These are phyloP conservation scores for Drosophila persimilis DNA, from an alignment of 1,140 invertebrate genomes.

Conservation along the genomic window DNA sequence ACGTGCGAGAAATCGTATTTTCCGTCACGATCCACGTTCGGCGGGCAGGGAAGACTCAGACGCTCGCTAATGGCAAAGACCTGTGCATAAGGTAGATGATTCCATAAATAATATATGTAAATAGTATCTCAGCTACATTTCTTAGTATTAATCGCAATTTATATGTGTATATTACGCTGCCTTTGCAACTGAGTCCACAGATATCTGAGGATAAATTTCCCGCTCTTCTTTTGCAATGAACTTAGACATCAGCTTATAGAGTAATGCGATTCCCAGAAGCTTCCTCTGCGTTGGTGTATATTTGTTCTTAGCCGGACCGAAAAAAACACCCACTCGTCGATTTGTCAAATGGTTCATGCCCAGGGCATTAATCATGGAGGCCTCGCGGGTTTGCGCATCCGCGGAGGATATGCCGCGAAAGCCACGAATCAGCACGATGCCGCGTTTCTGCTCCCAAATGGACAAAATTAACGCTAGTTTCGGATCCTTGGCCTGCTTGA, in stretches of 20 bases:
- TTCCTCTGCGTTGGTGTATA: slow-evolving; percentile 88
- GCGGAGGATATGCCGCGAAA: slow-evolving; percentile 95
- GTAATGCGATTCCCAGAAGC: slow-evolving; percentile 90
- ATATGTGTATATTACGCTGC: slow-evolving; percentile 7
- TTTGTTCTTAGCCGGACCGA: slow-evolving; percentile 87
- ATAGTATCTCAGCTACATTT: slow-evolving; percentile 2
- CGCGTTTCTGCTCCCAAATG: slow-evolving; percentile 92
- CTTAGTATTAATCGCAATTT: too few species aligned
- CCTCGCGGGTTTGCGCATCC: slow-evolving; percentile 96
- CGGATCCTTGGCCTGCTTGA: slow-evolving; percentile 57
- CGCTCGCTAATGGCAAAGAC: slow-evolving; percentile 94
- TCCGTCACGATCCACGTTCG: slow-evolving; percentile 84
- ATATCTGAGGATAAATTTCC: slow-evolving; percentile 37
- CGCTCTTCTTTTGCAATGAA: slow-evolving; percentile 40
- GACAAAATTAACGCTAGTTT: slow-evolving; percentile 93
- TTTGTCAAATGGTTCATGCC: slow-evolving; percentile 93
- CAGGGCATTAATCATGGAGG: slow-evolving; percentile 95
- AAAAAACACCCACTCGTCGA: slow-evolving; percentile 91
- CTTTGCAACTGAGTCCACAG: slow-evolving; percentile 3
- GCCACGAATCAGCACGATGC: slow-evolving; percentile 94
- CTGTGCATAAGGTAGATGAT: slow-evolving; percentile 83
- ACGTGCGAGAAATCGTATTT: slow-evolving; percentile 94
- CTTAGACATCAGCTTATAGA: slow-evolving; percentile 85
- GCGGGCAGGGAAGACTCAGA: slow-evolving; percentile 90
- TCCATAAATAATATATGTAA: neutral